Evolutionary conservation across 2,888 invertebrate genomes (phyloP).

Genomic region (Lacanobia oleracea): DNA sequence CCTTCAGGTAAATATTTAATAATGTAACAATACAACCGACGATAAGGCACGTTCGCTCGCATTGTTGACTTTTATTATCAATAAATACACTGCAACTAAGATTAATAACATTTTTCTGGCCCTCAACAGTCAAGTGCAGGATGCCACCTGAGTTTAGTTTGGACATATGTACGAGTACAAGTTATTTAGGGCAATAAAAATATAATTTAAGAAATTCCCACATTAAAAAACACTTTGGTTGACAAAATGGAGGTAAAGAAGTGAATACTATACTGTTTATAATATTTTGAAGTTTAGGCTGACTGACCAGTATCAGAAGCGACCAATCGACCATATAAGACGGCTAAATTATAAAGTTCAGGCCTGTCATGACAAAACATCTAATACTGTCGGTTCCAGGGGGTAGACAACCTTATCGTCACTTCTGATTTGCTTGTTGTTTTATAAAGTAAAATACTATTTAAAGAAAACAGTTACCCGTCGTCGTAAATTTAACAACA

Average conservation of each 20-base stretch:
- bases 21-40: slow-evolving; percentile 16
- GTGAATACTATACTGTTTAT: neutral
- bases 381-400: neutral
- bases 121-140: slow-evolving; percentile 38
- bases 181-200: neutral
- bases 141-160: neutral
- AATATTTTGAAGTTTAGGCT: neutral
- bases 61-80: slow-evolving; percentile 52
- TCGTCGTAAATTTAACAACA: neutral
- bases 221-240: neutral
- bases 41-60: slow-evolving; percentile 55
- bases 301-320: too few relatives aligned
- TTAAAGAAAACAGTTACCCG: neutral
- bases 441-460: neutral
- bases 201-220: neutral
- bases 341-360: neutral
- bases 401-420: neutral
- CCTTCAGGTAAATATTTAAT: slow-evolving; percentile 31
- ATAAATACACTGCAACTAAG: slow-evolving; percentile 30
- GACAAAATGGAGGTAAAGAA: slow-evolving; percentile 14
- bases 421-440: neutral
- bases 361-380: neutral
- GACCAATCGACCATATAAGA: neutral
- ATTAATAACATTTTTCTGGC: slow-evolving; percentile 15
- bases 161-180: neutral